phyloP scores from a whole-genome alignment of 2,113 vertebrate genomes.

The Ptilonorhynchus violaceus region DNA sequence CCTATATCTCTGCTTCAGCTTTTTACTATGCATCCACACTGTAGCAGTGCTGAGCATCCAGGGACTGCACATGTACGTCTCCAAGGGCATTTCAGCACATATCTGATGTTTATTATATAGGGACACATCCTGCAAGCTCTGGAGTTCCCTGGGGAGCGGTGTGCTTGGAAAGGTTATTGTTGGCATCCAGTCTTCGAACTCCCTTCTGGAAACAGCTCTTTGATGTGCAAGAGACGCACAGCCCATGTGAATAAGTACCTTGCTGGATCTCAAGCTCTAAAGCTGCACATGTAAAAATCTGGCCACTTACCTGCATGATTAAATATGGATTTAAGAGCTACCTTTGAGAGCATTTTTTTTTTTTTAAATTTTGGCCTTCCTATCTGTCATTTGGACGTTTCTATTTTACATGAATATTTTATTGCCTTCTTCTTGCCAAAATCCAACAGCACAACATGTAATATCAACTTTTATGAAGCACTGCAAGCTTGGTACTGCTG shows the following conservation, averaged over 20 bases:
- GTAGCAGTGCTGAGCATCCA: background rate
- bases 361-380: background rate
- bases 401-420: slow-evolving; percentile 4
- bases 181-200: background rate
- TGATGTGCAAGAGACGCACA: background rate
- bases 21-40: background rate
- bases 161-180: background rate
- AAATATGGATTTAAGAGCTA: slow-evolving; percentile 3
- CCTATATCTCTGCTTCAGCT: background rate
- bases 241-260: rapidly evolving
- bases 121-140: background rate
- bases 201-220: background rate
- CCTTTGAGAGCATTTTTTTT: background rate
- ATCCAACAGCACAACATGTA: background rate
- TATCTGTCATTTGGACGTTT: slow-evolving; percentile 21
- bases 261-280: background rate
- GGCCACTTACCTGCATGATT: background rate
- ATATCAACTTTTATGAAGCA: slow-evolving; percentile 30
- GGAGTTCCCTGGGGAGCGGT: background rate
- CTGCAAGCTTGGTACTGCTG: background rate
- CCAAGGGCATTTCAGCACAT: background rate
- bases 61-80: background rate
- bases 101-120: rapidly evolving
- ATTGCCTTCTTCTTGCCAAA: slow-evolving; percentile 22
- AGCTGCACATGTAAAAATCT: background rate